Conservation (phyloP, 1,140 invertebrate species). For the Diorhabda carinulata region DNA sequence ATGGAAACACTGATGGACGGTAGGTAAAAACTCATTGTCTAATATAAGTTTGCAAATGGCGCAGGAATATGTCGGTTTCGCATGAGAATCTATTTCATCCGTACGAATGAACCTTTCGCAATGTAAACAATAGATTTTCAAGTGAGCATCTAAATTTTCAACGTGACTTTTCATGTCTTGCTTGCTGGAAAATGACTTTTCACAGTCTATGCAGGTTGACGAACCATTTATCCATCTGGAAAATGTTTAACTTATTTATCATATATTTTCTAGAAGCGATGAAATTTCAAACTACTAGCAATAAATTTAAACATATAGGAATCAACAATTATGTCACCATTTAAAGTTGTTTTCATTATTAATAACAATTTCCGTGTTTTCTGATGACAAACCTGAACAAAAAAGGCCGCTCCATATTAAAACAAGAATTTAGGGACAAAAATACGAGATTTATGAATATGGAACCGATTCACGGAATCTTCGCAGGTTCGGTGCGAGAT, state of each 20-base stretch:
- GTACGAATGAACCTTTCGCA: conserved; percentile 17
- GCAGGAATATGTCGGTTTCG: conserved; percentile 13
- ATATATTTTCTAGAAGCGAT: too few species aligned
- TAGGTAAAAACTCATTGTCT: not conserved
- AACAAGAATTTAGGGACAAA: too few species aligned
- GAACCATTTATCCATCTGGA: not conserved
- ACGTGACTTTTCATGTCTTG: conserved; percentile 4
- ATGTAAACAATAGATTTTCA: conserved; percentile 15
- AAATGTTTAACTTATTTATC: not conserved
- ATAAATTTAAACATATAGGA: too few species aligned
- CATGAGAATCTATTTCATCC: conserved; percentile 18
- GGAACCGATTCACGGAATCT: too few species aligned
- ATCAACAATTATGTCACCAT: too few species aligned
- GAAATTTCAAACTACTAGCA: too few species aligned
- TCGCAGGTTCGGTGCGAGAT: too few species aligned
- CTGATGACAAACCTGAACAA: too few species aligned
- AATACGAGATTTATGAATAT: too few species aligned
- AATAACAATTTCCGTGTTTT: too few species aligned
- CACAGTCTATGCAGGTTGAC: not conserved
- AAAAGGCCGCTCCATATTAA: too few species aligned
- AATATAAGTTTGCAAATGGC: conserved; percentile 16
- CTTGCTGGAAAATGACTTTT: not conserved
- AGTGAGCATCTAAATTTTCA: conserved; percentile 20
- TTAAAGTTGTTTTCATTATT: too few species aligned
- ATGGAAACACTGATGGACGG: conserved; percentile 16